phyloP scores from a whole-genome alignment of 1,140 invertebrate genomes.

The Drosophila prosaltans region DNA sequence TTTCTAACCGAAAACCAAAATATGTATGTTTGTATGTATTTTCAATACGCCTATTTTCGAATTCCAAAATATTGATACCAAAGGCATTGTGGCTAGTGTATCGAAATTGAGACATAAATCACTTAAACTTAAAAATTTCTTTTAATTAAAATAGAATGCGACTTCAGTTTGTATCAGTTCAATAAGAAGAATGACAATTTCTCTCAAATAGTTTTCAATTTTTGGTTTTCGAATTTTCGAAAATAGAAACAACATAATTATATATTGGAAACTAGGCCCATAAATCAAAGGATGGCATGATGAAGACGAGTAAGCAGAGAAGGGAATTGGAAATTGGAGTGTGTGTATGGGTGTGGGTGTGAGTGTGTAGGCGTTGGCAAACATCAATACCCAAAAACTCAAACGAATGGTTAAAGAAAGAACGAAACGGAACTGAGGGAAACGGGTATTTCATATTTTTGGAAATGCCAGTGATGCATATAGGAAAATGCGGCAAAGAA shows the following conservation, averaged over 20 bases:
- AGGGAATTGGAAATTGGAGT: constrained; percentile 14
- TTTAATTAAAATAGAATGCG: constrained; percentile 72
- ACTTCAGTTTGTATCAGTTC: background rate
- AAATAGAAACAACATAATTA: constrained; percentile 78
- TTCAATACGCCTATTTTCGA: background rate
- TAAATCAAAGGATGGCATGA: constrained; percentile 60
- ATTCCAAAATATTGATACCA: background rate
- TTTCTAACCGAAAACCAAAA: constrained; percentile 22
- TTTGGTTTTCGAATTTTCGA: constrained; percentile 26
- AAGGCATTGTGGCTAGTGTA: constrained; percentile 3
- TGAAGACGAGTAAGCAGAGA: background rate
- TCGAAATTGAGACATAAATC: constrained; percentile 51
- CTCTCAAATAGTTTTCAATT: constrained; percentile 46
- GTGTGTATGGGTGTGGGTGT: background rate
- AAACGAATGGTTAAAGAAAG: constrained; percentile 1
- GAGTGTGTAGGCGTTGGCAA: constrained; percentile 5
- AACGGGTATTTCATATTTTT: constrained; percentile 23
- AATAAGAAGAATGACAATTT: constrained; percentile 53
- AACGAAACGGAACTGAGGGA: background rate
- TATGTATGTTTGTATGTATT: background rate
- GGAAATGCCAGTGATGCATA: constrained; percentile 9
- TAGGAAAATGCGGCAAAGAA: constrained; percentile 34
- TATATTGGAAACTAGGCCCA: constrained; percentile 69
- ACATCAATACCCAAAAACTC: constrained; percentile 8
- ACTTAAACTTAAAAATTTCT: constrained; percentile 59